Conservation (phyloP, 2,797 vertebrate species). For the Cyprinella venusta region DNA sequence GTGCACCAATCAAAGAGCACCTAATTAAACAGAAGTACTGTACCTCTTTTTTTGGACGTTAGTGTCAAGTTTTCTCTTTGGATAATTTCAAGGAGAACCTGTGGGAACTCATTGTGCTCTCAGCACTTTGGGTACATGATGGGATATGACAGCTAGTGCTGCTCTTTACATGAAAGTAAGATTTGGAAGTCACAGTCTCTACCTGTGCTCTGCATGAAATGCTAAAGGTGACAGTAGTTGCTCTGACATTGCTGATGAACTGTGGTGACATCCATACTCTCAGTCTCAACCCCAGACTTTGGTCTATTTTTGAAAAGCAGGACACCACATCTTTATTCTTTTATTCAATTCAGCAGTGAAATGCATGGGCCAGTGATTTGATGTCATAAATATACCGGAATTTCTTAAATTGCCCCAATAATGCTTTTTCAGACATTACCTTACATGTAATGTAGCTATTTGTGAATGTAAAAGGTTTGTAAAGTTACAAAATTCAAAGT, state of each 20-base stretch:
- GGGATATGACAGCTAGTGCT: not conserved
- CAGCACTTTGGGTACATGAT: not conserved
- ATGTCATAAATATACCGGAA: not conserved
- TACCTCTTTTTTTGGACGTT: not conserved
- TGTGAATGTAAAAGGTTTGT: not conserved
- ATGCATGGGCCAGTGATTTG: not conserved
- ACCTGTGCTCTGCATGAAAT: slow-evolving; percentile 12
- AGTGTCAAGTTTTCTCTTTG: not conserved
- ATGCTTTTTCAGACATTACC: not conserved
- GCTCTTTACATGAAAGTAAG: slow-evolving; percentile 17
- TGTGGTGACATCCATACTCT: slow-evolving; percentile 2
- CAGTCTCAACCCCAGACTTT: not conserved
- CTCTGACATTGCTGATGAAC: not conserved
- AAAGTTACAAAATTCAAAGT: not conserved
- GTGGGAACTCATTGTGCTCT: not conserved
- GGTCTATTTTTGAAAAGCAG: slow-evolving; percentile 31
- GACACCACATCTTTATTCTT: not conserved
- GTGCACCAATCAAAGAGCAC: not conserved
- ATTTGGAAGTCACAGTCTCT: not conserved
- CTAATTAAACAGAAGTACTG: not conserved
- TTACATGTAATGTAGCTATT: not conserved
- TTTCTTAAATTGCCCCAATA: not conserved
- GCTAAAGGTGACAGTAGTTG: not conserved
- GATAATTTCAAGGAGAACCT: slow-evolving; percentile 9
- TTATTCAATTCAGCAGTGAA: not conserved